Conservation (phyloP, 1,140 invertebrate genomes). For the Leptinotarsa lineolata region DNA sequence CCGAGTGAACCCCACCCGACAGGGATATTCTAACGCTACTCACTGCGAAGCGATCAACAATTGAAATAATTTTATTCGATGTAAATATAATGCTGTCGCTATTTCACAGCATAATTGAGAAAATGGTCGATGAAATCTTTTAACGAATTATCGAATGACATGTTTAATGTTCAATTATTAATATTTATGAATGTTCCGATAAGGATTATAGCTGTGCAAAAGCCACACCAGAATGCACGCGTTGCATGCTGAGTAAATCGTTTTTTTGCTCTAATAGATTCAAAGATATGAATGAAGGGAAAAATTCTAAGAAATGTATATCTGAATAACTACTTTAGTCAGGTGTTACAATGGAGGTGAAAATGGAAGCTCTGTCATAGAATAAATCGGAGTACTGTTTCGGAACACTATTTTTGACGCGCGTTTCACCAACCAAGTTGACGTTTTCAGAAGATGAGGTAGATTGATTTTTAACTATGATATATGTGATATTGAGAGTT, state of each 20-base stretch:
- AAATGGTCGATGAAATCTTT: neutral
- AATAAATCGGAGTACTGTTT: no score
- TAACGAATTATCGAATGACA: neutral
- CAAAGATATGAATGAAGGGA: neutral
- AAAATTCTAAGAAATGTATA: neutral
- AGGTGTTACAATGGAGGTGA: neutral
- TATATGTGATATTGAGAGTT: no score
- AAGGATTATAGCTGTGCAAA: conserved; percentile 9
- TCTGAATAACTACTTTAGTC: neutral
- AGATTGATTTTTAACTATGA: no score
- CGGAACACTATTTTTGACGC: no score
- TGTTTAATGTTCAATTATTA: conserved; percentile 13
- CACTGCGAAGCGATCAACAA: no score
- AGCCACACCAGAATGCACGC: conserved; percentile 9
- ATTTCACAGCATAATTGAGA: neutral
- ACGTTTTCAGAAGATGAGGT: no score
- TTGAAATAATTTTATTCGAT: no score
- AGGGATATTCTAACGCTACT: no score
- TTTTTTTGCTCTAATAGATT: neutral
- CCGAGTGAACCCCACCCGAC: no score
- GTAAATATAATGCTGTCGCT: no score
- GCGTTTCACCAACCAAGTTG: no score
- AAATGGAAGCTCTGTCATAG: no score
- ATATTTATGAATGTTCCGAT: conserved; percentile 17
- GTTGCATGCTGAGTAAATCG: conserved; percentile 7